Conservation (phyloP, 2,113 vertebrate species). For the Zapus hudsonius region DNA sequence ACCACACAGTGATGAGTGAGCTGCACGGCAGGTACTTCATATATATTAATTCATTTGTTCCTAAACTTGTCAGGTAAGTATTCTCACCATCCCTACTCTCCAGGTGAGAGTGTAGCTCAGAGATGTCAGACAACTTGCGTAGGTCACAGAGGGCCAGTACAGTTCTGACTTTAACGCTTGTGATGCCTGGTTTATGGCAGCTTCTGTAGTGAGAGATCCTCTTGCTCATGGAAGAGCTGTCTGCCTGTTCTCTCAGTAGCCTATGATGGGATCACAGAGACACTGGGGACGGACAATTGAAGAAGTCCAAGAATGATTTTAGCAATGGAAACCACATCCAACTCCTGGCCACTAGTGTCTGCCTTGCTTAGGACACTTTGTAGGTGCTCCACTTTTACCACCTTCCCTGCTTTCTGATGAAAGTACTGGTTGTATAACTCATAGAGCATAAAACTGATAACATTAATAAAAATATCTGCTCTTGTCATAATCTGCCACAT, state of each 20-base stretch:
- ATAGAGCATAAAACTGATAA: not conserved
- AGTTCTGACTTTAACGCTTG: not conserved
- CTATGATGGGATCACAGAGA: not conserved
- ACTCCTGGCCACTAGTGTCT: not conserved
- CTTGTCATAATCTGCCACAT: too few relatives aligned
- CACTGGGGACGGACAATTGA: rapidly evolving
- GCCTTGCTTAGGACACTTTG: not conserved
- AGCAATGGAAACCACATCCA: not conserved
- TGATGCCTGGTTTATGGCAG: rapidly evolving
- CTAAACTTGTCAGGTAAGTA: not conserved
- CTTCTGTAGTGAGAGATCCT: too few relatives aligned
- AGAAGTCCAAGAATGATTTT: not conserved
- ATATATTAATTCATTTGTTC: not conserved
- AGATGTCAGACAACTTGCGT: not conserved
- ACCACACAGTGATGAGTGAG: not conserved
- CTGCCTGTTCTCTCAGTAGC: not conserved
- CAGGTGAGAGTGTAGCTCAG: not conserved
- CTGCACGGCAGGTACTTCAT: not conserved
- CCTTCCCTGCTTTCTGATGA: not conserved
- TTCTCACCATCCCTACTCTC: not conserved
- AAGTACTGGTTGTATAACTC: not conserved
- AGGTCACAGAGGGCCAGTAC: not conserved
- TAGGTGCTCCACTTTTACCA: not conserved
- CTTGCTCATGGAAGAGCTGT: too few relatives aligned
- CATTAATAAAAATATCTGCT: not conserved